Evolutionary conservation across 2,113 vertebrate species (phyloP), one percentile per base, ranked within the genome.

Genomic region (Rhynchomys soricoides): DNA sequence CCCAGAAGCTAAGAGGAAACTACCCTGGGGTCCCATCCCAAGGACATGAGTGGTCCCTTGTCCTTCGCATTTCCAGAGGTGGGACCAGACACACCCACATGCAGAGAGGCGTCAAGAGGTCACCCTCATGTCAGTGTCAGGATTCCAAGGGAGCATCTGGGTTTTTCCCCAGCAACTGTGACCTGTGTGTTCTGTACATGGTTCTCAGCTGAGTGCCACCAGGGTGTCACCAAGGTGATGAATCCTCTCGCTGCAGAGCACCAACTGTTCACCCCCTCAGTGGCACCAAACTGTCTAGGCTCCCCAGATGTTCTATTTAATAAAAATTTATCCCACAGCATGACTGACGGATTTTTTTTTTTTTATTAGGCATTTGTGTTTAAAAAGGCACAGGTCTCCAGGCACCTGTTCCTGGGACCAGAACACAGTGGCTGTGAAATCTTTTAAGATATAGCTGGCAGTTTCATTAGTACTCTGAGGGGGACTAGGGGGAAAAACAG

Each of bases 271-370:
- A 91, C 94, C 93, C 89, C 40, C 70, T 45, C 93, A 66, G 95
- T 62, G 73, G 48, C 96, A 24, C 62, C 0, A 7, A 57, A 29
- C 75, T 13, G 0, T 96, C 85, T 74, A 1, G 5, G 59, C 31
- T 86, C 86, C 88, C 86, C 31, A 0, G 91, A 93, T 59, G 77
- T 78, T 96, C 89, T 90, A 75, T 70, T 96, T 96, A 96, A 95
- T 97, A 97, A 93, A 97, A 79, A 78, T 74, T 71, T 77, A 92
- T 43, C 73, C 87, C 93, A 90, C 26, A 29, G 55, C 75, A 90
- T 75, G 15, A 68, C 94, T 66, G 57, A 50, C 24, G 34, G 29
- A 2, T 37, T 96, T 98, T 96, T 89, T 96, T 91, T 83, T 37
- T 96, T 98, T 96, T 89, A 97, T 91, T 83, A 62, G 50, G 3